Base-by-base conservation (phyloP, 1,140 invertebrate genomes). In the Frieseomelitta varia region DNA sequence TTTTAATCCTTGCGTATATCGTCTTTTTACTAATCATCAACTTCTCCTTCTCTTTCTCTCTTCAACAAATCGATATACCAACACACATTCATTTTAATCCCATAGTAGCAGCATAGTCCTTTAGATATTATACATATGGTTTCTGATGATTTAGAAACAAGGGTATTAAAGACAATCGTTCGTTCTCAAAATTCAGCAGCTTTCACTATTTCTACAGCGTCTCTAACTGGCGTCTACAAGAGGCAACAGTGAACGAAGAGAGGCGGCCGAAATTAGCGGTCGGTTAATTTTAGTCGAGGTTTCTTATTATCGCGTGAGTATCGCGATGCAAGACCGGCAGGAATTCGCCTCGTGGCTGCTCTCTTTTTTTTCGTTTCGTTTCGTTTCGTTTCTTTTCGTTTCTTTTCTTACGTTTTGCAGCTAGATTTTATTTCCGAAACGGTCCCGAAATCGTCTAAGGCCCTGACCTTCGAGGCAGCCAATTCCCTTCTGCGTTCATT, bases 221-320 rank as follows among this genome's bases (percentile, higher is more conserved):
- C 24, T 4, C 24, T 1, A n/a, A 47, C 12, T 2, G 11, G 10
- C 39, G 17, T 11, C 21, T 21, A 0, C 27, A 11, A 71, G 1
- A 2, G 68, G 68, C 30, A 72, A 80, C 10, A 15, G 24, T 6
- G 8, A 61, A 34, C 27, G 39, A n/a, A n/a, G 30, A 27, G 21
- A 1, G 14, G 14, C 6, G 8, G 53, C 17, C 27, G 61, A 21
- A 79, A 79, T 83, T 79, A 79, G 17, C 53, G 21, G 39, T 24
- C 47, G 39, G 73, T 51, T 79, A 79, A 84, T 79, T 79, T 84
- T 82, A 82, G 76, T 71, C 75, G 55, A 27, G 56, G 30, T 72
- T 79, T 72, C 39, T 84, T 69, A 58, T 61, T 71, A 53, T 72
- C 34, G 74, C 67, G 27, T 71, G 34, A n/a, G 15, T 19, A 47